Base-by-base conservation (phyloP, 1,140 invertebrate species). In the Macrostomum lignano region DNA sequence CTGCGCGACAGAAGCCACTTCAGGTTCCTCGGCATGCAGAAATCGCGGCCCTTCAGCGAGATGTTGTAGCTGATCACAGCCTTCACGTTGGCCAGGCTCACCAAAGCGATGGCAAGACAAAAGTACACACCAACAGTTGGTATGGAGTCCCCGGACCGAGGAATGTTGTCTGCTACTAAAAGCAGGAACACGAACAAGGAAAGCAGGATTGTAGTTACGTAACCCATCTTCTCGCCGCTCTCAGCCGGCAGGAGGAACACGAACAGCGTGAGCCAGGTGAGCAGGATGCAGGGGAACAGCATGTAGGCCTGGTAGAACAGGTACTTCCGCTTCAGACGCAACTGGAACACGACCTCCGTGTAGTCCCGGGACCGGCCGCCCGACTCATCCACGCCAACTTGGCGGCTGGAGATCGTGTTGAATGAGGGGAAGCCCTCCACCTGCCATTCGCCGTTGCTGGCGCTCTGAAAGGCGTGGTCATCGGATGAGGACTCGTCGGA, bases 211-310 rank as follows among this genome's bases (percentile, higher is more conserved):
- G 61, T 91, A 58, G 91, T 76, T 72, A 77, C 86, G 62, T 96
- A 66, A 45, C 86, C 91, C 43, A 98, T 71, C 62, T 96, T 96
- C 66, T 98, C 88, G 52, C 88, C 88, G 35, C 86, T 91, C 60
- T 98, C 91, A 36, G 86, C 86, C 45, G 88, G 88, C 48, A 98
- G 66, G 36, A 84, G 86, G 63, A 98, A 98, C 39, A 86, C 79
- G 38, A 96, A 69, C 44, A 96, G 68, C 40, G 86, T 82, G 81
- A 98, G 91, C 42, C 81, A 88, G 43, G 86, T 82, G 51, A 96
- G 93, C 47, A 96, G 69, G 45, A 96, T 79, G 62, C 86, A 96
- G 36, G 88, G 88, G 51, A 96, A 82, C 57, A 96, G 94, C 47
- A 96, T 69, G 67, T 98, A 96, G 69, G 94, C 93, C 64, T 28